Base-by-base conservation (phyloP, 2,888 invertebrate species). In the Himalopsyche anomala region DNA sequence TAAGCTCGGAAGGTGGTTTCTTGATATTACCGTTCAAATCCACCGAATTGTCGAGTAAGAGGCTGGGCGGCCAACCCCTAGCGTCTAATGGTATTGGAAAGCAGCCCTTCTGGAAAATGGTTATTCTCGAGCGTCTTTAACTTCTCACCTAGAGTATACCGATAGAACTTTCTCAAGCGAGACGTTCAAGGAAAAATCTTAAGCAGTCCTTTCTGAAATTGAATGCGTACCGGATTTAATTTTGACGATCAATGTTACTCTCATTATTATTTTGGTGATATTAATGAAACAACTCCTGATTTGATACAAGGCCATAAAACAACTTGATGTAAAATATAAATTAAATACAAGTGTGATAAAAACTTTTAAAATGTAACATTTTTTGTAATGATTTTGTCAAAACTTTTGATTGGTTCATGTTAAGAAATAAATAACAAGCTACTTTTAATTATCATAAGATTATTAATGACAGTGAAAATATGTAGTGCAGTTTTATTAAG, bases 91-190 rank as follows among this genome's bases (percentile, higher is more conserved):
- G 62, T 62, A 62, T 62, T 62, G 62, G 28, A 62, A 62, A 62
- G 62, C 62, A 62, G 62, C 62, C 62, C 62, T 62, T 62, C 62
- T 62, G 62, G 62, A 62, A 62, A 62, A 62, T 62, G 62, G 62
- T 62, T 62, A 62, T 62, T 62, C 62, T 62, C 19, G 62, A 62
- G 62, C 62, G 62, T 62, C 62, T 62, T 62, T 62, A 62, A 62
- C 62, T 62, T 62, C 28, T 62, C 62, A 62, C 62, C 62, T 62
- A 19, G n/a, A 28, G 62, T 19, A 28, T 11, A 62, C n/a, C 62
- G 62, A 62, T 62, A 19, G n/a, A 28, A 62, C 19, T 62, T 62
- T 62, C 19, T 62, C 62, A 28, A 62, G 62, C 62, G 62, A 62
- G 4, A 62, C 62, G 62, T 62, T 62, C 19, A 9, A n/a, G 8